Evolutionary conservation across 2,888 invertebrate species (phyloP).

Genomic region (Rotaria magnacalcarata): DNA sequence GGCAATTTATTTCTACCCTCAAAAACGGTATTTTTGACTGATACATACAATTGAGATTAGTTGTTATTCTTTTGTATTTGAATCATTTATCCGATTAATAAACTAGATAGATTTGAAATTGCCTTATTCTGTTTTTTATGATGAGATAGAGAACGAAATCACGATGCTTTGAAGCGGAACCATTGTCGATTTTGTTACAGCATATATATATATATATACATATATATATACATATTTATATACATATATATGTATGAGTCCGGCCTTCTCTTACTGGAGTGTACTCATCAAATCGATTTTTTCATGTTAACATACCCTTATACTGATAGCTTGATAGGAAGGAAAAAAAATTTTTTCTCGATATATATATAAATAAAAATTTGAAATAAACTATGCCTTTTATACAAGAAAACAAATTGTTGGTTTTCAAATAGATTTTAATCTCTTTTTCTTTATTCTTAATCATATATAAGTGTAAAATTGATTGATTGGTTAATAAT

Average conservation of each 20-base stretch:
- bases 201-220: background rate
- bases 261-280: background rate
- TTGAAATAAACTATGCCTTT: background rate
- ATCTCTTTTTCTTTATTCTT: too few relatives aligned
- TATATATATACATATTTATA: background rate
- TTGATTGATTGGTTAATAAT: too few relatives aligned
- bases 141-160: constrained; percentile 6
- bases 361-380: background rate
- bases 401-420: too few relatives aligned
- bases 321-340: background rate
- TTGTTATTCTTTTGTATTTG: background rate
- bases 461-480: too few relatives aligned
- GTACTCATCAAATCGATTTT: background rate
- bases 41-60: background rate
- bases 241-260: background rate
- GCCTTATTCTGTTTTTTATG: background rate
- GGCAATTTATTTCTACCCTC: background rate
- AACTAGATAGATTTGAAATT: background rate
- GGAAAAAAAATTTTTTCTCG: background rate
- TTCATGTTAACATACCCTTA: background rate
- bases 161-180: constrained; percentile 24
- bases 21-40: background rate
- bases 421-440: too few relatives aligned
- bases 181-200: background rate
- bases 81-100: background rate